Base-by-base conservation (phyloP, 2,113 vertebrate species). In the Motacilla alba region DNA sequence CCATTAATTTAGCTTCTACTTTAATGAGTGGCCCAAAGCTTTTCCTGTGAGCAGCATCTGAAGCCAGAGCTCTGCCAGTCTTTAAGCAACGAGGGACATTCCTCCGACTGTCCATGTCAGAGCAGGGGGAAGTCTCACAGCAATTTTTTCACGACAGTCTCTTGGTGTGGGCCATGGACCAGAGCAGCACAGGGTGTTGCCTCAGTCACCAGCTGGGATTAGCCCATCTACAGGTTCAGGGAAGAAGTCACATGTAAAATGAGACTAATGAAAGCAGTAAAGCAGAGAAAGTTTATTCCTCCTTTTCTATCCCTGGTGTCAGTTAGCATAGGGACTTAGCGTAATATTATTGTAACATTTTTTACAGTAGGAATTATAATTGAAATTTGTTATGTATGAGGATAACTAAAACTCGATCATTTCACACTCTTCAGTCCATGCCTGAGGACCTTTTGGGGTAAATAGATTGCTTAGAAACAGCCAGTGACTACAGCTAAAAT, bases 381-480 rank as follows among this genome's bases (percentile, higher is more conserved):
- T 98, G 96, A 98, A 98, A 98, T 98, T 98, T 97, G 87, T 96
- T 98, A 97, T 97, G 95, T 98, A 98, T 97, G 97, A 98, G 89
- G 91, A 98, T 97, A 98, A 98, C 97, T 97, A 97, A 98, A 98
- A 98, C 95, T 97, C 95, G 86, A 97, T 98, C 97, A 98, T 96
- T 98, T 98, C 95, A 97, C 95, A 97, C 94, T 97, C 95, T 97
- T 96, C 95, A 85, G 94, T 96, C 95, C 91, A 97, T 96, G 98
- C 97, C 98, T 98, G 97, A 97, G 98, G 97, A 98, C 91, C 94
- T 98, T 98, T 95, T 96, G 89, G 96, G 97, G 97, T 98, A 98
- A 98, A 98, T 97, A 98, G 97, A 98, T 98, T 98, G 97, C 97
- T 98, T 97, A 96, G 97, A 98, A 98, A 96, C 94, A 96, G 95